Percentiles rank a stretch among this genome's conserved stretches.
phyloP scores from a whole-genome alignment of 2,797 vertebrate genomes.

The Syngnathus rostellatus region DNA sequence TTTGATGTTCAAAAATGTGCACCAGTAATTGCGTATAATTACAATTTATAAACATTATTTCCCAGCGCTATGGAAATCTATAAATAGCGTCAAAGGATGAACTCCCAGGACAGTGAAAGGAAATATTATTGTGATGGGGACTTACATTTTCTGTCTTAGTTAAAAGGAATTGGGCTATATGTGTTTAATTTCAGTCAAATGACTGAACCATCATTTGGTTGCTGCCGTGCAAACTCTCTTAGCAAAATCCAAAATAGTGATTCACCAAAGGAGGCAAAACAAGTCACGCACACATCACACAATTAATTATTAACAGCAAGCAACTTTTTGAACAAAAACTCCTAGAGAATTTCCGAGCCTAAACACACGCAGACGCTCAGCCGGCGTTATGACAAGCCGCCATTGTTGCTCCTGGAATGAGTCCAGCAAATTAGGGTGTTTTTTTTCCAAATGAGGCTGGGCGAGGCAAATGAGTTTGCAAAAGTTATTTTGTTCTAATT shows the following conservation, averaged over 20 bases:
- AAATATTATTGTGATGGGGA: background rate
- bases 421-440: conserved; percentile 35
- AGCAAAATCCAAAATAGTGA: background rate
- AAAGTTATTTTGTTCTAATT: conserved; percentile 67
- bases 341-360: background rate
- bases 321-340: conserved; percentile 3
- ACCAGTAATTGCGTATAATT: background rate
- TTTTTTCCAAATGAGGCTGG: conserved; percentile 61
- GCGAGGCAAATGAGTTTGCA: conserved; percentile 58
- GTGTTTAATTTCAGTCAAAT: background rate
- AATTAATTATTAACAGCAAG: conserved; percentile 2
- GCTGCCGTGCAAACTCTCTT: background rate
- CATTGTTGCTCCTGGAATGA: conserved; percentile 32
- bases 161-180: background rate
- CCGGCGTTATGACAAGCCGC: conserved; percentile 10
- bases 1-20: background rate
- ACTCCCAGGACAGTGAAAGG: background rate
- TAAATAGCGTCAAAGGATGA: background rate
- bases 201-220: background rate
- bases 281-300: background rate
- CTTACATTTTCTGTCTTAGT: background rate
- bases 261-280: background rate
- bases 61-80: background rate
- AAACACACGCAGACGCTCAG: conserved; percentile 15
- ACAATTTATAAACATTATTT: background rate